Conservation (phyloP, 2,797 vertebrate species). For the Myripristis jacobus region DNA sequence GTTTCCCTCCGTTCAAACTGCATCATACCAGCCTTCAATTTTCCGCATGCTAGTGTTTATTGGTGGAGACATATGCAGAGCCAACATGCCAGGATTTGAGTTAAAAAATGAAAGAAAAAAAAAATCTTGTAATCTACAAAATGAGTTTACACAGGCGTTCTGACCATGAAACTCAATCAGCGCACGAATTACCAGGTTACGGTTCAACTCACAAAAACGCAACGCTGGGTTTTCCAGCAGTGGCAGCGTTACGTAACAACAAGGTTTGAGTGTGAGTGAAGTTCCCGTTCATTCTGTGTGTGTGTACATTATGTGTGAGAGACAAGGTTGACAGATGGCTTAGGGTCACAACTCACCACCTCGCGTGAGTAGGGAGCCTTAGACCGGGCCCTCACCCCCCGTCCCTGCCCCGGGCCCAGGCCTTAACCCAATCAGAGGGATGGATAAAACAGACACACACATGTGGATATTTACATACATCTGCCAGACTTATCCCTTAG, state of each 20-base stretch:
- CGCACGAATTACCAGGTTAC: slow-evolving; percentile 34
- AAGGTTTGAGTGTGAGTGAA: slow-evolving; percentile 13
- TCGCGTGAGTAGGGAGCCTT: slow-evolving; percentile 64
- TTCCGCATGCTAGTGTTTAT: background rate
- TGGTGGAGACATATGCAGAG: slow-evolving; percentile 16
- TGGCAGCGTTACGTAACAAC: slow-evolving; percentile 36
- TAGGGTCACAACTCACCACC: slow-evolving; percentile 77
- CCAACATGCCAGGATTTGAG: background rate
- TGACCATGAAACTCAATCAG: slow-evolving; percentile 55
- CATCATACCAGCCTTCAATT: background rate
- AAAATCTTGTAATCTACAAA: slow-evolving; percentile 23
- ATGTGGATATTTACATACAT: slow-evolving; percentile 77
- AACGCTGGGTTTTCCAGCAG: slow-evolving; percentile 15
- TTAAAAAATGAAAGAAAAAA: too few relatives aligned
- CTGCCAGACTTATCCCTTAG: slow-evolving; percentile 61
- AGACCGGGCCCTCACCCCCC: slow-evolving; percentile 45
- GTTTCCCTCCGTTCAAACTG: background rate
- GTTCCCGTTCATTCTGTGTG: slow-evolving; percentile 35
- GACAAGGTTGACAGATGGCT: slow-evolving; percentile 77
- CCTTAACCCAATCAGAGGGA: slow-evolving; percentile 68
- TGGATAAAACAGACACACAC: slow-evolving; percentile 78
- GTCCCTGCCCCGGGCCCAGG: slow-evolving; percentile 44
- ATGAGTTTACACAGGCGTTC: slow-evolving; percentile 48
- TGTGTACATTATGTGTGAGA: slow-evolving; percentile 44
- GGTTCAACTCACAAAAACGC: slow-evolving; percentile 38